These are phyloP conservation scores for Tetramorium parvispinum DNA, from an alignment of 1,140 invertebrate genomes.

Conservation along the genomic window DNA sequence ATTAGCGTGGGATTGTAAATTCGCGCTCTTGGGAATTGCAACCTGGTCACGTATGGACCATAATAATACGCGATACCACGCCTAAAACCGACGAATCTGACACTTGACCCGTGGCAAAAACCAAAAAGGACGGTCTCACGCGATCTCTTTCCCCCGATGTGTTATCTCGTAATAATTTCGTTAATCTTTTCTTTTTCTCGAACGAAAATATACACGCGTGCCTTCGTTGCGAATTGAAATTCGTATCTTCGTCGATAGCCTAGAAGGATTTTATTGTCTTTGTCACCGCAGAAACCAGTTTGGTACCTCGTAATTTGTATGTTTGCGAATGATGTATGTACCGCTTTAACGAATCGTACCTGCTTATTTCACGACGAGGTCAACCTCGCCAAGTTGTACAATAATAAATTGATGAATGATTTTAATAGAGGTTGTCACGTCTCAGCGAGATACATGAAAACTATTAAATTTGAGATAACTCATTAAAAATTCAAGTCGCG, in stretches of 20 bases:
- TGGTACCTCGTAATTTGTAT: constrained; percentile 40
- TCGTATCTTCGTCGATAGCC: constrained; percentile 4
- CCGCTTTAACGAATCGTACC: constrained; percentile 35
- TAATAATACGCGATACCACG: constrained; percentile 43
- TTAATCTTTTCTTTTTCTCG: neutral
- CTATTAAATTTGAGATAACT: neutral
- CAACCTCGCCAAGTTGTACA: neutral
- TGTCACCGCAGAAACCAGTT: constrained; percentile 48
- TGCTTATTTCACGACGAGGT: constrained; percentile 41
- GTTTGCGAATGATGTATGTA: constrained; percentile 46
- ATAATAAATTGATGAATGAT: constrained; percentile 11
- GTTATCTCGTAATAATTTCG: constrained; percentile 28
- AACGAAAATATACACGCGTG: constrained; percentile 16
- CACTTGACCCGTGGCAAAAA: constrained; percentile 37
- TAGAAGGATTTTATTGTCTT: constrained; percentile 15
- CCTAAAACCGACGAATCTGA: constrained; percentile 31
- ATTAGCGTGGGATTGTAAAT: constrained; percentile 69
- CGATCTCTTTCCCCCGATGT: neutral
- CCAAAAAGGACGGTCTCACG: constrained; percentile 1
- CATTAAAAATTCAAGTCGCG: neutral
- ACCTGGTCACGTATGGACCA: constrained; percentile 1
- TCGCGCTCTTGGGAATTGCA: constrained; percentile 64
- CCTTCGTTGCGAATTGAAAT: constrained; percentile 16
- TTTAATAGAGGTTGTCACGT: neutral
- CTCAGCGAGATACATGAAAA: neutral